Evolutionary conservation across 2,888 invertebrate species (phyloP).

Genomic region (Cantharis flavilabris): DNA sequence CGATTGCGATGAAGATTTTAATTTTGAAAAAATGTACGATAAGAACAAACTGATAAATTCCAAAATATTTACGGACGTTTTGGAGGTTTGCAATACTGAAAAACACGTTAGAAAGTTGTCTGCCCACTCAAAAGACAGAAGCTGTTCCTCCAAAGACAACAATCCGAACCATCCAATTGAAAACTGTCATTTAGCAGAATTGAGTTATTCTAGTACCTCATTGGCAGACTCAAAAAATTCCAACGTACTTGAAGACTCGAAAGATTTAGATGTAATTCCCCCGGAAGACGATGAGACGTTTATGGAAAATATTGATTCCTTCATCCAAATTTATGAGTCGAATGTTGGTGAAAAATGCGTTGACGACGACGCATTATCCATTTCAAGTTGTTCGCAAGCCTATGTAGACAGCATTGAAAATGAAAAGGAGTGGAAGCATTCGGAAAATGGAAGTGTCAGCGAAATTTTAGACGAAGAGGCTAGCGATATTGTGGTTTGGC

Average conservation of each 20-base stretch:
- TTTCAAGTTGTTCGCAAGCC: neutral
- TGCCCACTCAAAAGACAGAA: neutral
- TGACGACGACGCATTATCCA: neutral
- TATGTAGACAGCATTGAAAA: neutral
- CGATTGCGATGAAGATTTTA: neutral
- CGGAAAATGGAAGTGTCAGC: neutral
- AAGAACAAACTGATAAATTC: neutral
- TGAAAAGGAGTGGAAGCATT: neutral
- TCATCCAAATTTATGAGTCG: neutral
- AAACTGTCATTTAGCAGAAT: neutral
- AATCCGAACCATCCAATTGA: neutral
- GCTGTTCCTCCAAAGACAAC: neutral
- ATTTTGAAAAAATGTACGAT: slow-evolving; percentile 7
- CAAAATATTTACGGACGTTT: neutral
- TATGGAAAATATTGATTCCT: neutral
- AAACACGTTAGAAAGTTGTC: neutral
- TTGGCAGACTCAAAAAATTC: neutral
- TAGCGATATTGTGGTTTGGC: neutral
- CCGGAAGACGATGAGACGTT: neutral
- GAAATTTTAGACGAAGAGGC: neutral
- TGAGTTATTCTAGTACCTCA: neutral
- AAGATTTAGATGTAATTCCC: neutral
- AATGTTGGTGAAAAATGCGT: neutral
- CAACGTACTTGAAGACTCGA: neutral
- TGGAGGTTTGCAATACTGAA: slow-evolving; percentile 6